Base-by-base conservation (phyloP, 2,797 vertebrate species). In the Lates japonicus region DNA sequence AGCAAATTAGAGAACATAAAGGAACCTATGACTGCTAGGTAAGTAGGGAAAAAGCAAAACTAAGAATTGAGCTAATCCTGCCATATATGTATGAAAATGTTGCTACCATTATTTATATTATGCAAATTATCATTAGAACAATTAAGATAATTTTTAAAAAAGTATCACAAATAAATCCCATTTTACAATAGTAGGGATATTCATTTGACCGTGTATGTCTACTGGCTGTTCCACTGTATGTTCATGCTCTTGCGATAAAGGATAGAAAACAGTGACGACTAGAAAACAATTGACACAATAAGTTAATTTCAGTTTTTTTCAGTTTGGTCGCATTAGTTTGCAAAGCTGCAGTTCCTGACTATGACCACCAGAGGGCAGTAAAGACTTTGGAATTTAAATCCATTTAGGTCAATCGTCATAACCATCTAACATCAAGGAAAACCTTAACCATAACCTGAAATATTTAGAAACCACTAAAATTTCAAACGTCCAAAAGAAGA, bases 281-380 rank as follows among this genome's bases (percentile, higher is more conserved):
- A 22, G 37, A 14, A 25, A 62, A 42, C 39, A 62, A 42, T 4
- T 2, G 3, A 17, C 22, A 44, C 7, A 29, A 29, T 17, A 37
- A 14, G 11, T 22, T 66, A 2, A 49, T n/a, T n/a, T 49, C 22
- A 20, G 19, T 49, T 49, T n/a, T 66, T 37, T 8, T 17, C n/a
- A 22, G 3, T 44, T 63, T 25, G 22, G 60, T 44, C 0, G n/a
- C 35, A n/a, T 20, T 39, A 60, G 11, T 42, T 17, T 10, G 22
- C 57, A 61, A 57, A 3, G n/a, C 8, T 74, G 67, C 51, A 55
- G 9, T 81, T 81, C 3, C 5, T 7, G 5, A 7, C 3, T 49
- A 2, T 58, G 13, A 62, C 80, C 92, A 70, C 41, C 10, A 74
- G 88, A 39, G 33, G 65, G 70, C 60, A 84, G 81, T 58, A 7